phyloP scores from a whole-genome alignment of 2,113 vertebrate species.

The Psettodes erumei region DNA sequence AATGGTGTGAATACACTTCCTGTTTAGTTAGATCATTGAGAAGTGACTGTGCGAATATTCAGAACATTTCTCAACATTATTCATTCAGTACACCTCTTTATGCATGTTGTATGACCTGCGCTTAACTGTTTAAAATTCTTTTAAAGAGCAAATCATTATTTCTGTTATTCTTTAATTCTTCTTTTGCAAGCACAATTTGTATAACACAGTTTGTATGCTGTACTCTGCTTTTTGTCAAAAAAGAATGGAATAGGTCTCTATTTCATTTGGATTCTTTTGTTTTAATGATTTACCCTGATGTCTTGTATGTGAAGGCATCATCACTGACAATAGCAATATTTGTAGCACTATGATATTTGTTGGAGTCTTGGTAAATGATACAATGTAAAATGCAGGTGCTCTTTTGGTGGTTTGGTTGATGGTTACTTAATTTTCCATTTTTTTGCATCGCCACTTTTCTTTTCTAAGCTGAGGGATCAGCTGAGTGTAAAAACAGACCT shows the following conservation, averaged over 20 bases:
- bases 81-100: conserved; percentile 31
- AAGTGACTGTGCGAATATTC: not conserved
- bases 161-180: conserved; percentile 4
- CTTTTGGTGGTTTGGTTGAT: not conserved
- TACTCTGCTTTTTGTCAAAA: not conserved
- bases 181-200: not conserved
- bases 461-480: conserved; percentile 89
- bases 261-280: not conserved
- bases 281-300: not conserved
- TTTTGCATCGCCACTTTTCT: not conserved
- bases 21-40: not conserved
- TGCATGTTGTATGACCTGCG: conserved; percentile 20
- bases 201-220: not conserved
- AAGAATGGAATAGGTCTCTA: not conserved
- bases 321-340: no score
- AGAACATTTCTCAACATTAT: conserved; percentile 7
- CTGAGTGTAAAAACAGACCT: conserved; percentile 84
- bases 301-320: not conserved
- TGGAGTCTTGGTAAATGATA: not conserved
- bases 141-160: not conserved
- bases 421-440: not conserved
- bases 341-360: not conserved
- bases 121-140: not conserved
- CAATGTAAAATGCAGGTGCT: not conserved
- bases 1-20: not conserved